phyloP scores from a whole-genome alignment of 2,797 vertebrate genomes.

The Scyliorhinus canicula region DNA sequence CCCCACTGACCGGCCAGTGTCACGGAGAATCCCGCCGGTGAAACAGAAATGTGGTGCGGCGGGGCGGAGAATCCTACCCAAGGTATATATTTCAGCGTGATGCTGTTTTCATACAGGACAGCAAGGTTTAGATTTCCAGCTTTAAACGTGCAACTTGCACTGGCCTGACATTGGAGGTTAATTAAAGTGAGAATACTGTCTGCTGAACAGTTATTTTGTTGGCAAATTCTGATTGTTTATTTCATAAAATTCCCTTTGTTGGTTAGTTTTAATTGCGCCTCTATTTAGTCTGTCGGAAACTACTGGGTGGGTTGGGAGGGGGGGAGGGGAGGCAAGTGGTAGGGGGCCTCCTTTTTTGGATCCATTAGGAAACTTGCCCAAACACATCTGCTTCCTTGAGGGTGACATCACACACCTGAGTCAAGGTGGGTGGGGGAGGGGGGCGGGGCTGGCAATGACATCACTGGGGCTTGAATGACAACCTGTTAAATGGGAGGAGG shows the following conservation, averaged over 20 bases:
- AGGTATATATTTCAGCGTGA: too few species aligned
- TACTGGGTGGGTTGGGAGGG: too few species aligned
- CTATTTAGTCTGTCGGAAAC: background rate
- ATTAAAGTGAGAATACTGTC: too few species aligned
- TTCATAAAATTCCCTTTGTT: background rate
- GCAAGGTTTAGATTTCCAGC: background rate
- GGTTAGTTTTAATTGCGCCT: background rate
- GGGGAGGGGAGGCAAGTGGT: too few species aligned
- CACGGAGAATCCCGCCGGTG: too few species aligned
- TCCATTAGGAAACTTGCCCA: background rate
- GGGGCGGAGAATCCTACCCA: too few species aligned
- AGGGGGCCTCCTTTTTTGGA: background rate
- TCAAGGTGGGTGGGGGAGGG: too few species aligned
- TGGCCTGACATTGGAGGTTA: background rate
- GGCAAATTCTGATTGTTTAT: background rate
- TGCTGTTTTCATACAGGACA: background rate
- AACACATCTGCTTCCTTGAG: background rate
- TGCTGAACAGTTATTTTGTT: background rate
- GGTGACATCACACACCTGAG: background rate
- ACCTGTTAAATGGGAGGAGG: background rate
- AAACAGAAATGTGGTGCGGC: too few species aligned
- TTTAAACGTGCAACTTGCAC: background rate
- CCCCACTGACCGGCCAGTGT: too few species aligned
- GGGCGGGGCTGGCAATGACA: background rate
- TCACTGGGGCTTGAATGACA: background rate